Evolutionary conservation across 2,888 invertebrate genomes (phyloP), one percentile per base, ranked within the genome.

Genomic region (Callosobruchus maculatus): DNA sequence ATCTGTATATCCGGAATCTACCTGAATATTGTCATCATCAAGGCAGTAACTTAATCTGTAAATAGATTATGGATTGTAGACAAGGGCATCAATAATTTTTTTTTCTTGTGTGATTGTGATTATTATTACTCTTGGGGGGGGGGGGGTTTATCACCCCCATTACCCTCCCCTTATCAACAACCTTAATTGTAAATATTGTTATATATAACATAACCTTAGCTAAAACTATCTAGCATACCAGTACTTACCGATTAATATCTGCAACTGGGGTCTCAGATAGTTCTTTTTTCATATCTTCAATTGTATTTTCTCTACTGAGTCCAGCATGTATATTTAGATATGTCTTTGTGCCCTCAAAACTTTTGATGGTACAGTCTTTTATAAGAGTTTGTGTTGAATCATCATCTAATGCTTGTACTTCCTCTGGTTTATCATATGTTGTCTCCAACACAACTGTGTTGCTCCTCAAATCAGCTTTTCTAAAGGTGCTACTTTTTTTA

Each of bases 401-500:
- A 21, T 74, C 66, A 31, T 74, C 73, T 21, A 71, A 74, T 30
- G 72, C 71, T 70, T 78, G 75, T 30, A 77, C 71, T 72, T 74
- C 71, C 71, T 74, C 70, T 26, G 71, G 66, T 70, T 75, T 76
- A 69, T 78, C 78, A 76, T 79, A 80, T 31, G 81, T 81, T 22
- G 78, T 71, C 72, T 81, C 80, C 22, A 81, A 21, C 66, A 77
- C 74, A 26, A 76, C 68, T 66, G 75, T 75, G 68, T 74, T 73
- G 69, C 77, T 79, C 70, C 74, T 78, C 30, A 78, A 67, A 70
- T 82, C 81, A 69, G 80, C 77, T 72, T 80, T 82, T 72, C 79
- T 78, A 67, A 82, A 82, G 22, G 82, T 83, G 49, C 73, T 74
- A 73, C 77, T 78, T 21, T 76, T 71, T 72, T 81, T 79, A 26